Conservation (phyloP, 2,113 vertebrate species). For the Diadophis punctatus region DNA sequence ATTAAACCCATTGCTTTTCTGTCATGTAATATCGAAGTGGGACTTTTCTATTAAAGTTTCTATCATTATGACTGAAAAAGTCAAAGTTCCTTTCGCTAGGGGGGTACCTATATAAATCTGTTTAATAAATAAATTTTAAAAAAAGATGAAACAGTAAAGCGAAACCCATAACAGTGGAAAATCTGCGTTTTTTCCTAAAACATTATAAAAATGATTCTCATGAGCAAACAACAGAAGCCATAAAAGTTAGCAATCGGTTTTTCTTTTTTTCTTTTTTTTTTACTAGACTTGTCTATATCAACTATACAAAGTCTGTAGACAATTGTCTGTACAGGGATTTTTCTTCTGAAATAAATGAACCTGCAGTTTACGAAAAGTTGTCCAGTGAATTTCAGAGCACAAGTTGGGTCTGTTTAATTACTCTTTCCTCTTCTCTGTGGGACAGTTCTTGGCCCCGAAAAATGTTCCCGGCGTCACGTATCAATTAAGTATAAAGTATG, state of each 20-base stretch:
- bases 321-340: slow-evolving; percentile 70
- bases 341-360: slow-evolving; percentile 67
- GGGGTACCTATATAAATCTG: neutral
- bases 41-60: neutral
- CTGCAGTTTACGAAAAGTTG: slow-evolving; percentile 63
- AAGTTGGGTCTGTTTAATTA: slow-evolving; percentile 55
- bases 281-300: slow-evolving; percentile 65
- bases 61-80: neutral
- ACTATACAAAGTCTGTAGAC: slow-evolving; percentile 73
- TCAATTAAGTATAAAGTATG: slow-evolving; percentile 70
- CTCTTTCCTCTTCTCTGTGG: slow-evolving; percentile 57
- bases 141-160: neutral
- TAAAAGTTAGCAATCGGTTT: slow-evolving; percentile 60
- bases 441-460: slow-evolving; percentile 67
- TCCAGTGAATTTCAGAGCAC: slow-evolving; percentile 62
- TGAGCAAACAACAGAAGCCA: slow-evolving; percentile 66
- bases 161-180: slow-evolving; percentile 4
- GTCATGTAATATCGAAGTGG: neutral
- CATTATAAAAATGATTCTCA: slow-evolving; percentile 39
- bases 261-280: slow-evolving; percentile 25
- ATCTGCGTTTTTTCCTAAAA: slow-evolving; percentile 11
- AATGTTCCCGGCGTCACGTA: slow-evolving; percentile 68
- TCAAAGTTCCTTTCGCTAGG: neutral
- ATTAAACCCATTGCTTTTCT: neutral
- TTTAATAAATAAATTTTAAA: neutral